phyloP scores from a whole-genome alignment of 1,140 invertebrate genomes.

The Glossosoma conforme region DNA sequence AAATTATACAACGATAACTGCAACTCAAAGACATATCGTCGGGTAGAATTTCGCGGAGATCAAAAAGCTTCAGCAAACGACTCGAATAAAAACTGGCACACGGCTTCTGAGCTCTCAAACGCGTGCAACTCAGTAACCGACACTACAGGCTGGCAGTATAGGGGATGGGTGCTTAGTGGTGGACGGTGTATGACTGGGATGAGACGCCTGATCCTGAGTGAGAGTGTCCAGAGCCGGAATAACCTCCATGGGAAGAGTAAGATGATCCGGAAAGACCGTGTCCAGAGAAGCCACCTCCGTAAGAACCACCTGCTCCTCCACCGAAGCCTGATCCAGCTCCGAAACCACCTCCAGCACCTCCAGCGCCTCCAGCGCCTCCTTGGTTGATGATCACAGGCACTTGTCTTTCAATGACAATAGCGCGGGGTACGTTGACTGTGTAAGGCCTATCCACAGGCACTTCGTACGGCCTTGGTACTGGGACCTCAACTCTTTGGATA shows the following conservation, averaged over 20 bases:
- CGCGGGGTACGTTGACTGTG: constrained; percentile 41
- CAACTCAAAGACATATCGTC: neutral
- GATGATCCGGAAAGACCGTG: constrained; percentile 9
- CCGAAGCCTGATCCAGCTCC: constrained; percentile 31
- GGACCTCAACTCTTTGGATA: constrained; percentile 29
- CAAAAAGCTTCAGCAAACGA: no score
- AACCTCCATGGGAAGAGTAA: no score
- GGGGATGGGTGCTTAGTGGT: constrained; percentile 6
- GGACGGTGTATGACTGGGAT: constrained; percentile 9
- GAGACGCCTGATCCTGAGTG: constrained; percentile 10
- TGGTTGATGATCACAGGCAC: constrained; percentile 42
- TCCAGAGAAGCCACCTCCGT: neutral
- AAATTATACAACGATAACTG: neutral
- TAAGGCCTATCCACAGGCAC: constrained; percentile 37
- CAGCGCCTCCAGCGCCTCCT: constrained; percentile 28
- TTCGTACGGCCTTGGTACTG: constrained; percentile 37
- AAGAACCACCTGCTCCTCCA: constrained; percentile 16
- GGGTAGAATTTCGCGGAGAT: neutral
- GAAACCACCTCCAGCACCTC: constrained; percentile 21
- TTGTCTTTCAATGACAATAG: constrained; percentile 47
- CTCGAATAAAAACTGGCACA: no score
- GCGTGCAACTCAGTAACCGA: no score
- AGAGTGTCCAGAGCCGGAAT: neutral
- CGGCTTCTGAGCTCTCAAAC: no score
- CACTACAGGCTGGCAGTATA: neutral